These are phyloP conservation scores for Flexamia atlantica DNA, from an alignment of 2,888 invertebrate genomes.

Conservation along the genomic window DNA sequence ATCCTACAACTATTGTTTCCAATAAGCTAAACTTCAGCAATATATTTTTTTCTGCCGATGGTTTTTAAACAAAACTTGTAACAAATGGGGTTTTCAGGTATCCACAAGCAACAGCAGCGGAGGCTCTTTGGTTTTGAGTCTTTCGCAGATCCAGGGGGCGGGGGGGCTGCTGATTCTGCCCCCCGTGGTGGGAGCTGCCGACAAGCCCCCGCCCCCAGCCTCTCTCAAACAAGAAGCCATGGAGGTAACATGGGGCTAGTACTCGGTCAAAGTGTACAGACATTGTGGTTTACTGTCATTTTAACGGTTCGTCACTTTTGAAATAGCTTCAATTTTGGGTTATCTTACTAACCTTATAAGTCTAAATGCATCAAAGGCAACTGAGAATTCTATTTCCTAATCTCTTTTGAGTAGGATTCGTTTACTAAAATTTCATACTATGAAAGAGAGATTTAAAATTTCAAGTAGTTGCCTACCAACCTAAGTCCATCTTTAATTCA, in stretches of 20 bases:
- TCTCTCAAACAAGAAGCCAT: constrained; percentile 81
- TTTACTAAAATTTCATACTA: no score
- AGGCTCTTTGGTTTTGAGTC: constrained; percentile 82
- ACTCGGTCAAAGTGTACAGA: neutral
- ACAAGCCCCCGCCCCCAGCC: constrained; percentile 61
- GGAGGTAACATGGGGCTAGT: constrained; percentile 74
- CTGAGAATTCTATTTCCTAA: no score
- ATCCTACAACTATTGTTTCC: no score
- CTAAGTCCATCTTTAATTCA: no score
- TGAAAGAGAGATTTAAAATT: no score
- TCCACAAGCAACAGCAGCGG: constrained; percentile 64
- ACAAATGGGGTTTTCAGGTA: constrained; percentile 68
- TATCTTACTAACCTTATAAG: no score
- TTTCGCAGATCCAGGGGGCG: constrained; percentile 91
- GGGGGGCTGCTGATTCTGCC: constrained; percentile 90
- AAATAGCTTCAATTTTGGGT: no score
- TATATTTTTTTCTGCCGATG: neutral
- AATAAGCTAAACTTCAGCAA: no score
- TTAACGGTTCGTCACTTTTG: neutral
- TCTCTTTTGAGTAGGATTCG: no score
- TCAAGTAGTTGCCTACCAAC: no score
- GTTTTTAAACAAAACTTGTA: constrained; percentile 63
- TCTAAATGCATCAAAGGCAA: no score
- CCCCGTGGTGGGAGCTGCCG: constrained; percentile 75
- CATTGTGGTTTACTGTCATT: constrained; percentile 11